Conservation (phyloP, 2,888 invertebrate species). For the Magallana nippona region DNA sequence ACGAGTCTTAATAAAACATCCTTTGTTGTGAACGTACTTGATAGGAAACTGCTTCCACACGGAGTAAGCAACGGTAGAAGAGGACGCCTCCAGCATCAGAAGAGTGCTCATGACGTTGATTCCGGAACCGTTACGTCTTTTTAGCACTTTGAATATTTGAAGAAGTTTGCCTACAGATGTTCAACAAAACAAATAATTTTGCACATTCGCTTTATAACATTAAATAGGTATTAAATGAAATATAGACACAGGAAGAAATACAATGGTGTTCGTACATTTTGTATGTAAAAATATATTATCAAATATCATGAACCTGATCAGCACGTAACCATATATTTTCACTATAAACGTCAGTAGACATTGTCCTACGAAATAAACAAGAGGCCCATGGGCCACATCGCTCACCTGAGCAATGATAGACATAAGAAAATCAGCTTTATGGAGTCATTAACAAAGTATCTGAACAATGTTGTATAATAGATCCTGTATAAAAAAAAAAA, state of each 20-base stretch:
- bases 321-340: conserved; percentile 56
- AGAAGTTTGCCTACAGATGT: conserved; percentile 60
- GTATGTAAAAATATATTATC: conserved; percentile 43
- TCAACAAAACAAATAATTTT: conserved; percentile 24
- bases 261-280: too few relatives aligned
- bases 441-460: too few relatives aligned
- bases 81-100: conserved; percentile 61
- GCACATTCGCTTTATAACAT: too few relatives aligned
- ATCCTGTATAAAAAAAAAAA: too few relatives aligned
- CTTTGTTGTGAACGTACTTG: conserved; percentile 50
- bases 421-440: too few relatives aligned
- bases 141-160: conserved; percentile 63
- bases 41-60: conserved; percentile 60
- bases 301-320: conserved; percentile 61
- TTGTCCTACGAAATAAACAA: conserved; percentile 53
- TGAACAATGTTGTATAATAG: too few relatives aligned
- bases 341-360: conserved; percentile 56
- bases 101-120: conserved; percentile 61
- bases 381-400: too few relatives aligned
- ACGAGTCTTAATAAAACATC: too few relatives aligned
- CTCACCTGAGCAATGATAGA: too few relatives aligned
- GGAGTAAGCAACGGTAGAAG: conserved; percentile 62
- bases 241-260: too few relatives aligned
- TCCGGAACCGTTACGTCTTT: conserved; percentile 59
- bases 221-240: too few relatives aligned